Base-by-base conservation (phyloP, 2,113 vertebrate genomes). In the Sebastes fasciatus region DNA sequence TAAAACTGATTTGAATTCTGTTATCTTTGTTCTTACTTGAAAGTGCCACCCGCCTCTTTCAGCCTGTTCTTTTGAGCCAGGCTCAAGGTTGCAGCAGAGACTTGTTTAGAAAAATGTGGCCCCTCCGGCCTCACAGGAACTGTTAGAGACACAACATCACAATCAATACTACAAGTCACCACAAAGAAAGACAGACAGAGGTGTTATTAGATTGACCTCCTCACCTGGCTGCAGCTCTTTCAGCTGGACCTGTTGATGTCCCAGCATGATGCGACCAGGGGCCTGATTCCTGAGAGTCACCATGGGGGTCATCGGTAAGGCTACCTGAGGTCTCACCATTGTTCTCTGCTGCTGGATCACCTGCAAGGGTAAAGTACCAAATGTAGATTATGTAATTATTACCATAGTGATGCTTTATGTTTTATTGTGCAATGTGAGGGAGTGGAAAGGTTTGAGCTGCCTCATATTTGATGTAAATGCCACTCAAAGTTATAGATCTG, bases 31-130 rank as follows among this genome's bases (percentile, higher is more conserved):
- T 85, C 97, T 96, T 93, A 99, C 98, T 97, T 97, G 91, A 99
- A 99, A 54, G 96, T 97, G 76, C 97, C 97, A 85, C 97, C 97
- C 26, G 96, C 96, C 91, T 99, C 98, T 93, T 96, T 99, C 76
- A 97, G 94, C 88, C 97, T 98, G 90, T 96, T 98, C 90, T 95
- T 98, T 90, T 98, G 98, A 76, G 95, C 95, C 63, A 92, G 95
- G 10, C 94, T 97, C 95, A 89, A 92, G 84, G 95, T 95, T 77
- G 96, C 90, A 45, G 96, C 80, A 67, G 94, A 91, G 68, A 95
- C 92, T 78, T 96, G 95, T 96, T 96, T 98, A 86, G 94, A 93
- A 92, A 96, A 96, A 75, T 93, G 89, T 80, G 96, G 72, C 87
- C 95, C 90, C 55, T 96, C 95, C 3, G 95, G 95, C 83, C 96